Conservation (phyloP, 2,797 vertebrate species). For the Clarias pachynema region DNA sequence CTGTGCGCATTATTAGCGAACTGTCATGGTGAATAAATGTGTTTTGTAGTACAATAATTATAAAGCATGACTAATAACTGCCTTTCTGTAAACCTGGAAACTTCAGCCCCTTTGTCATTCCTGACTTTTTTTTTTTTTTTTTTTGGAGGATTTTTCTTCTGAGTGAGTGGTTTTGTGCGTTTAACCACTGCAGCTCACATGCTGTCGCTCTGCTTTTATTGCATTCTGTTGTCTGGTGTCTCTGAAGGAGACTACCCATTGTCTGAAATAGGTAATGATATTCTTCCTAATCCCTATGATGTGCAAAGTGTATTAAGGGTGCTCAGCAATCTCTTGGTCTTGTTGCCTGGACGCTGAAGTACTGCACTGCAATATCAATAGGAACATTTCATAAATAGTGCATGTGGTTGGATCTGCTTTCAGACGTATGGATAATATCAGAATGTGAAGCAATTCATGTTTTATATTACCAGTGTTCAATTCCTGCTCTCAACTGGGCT, state of each 20-base stretch:
- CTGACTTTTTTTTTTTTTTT: slow-evolving; percentile 2
- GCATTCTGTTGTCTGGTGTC: neutral
- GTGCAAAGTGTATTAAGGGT: slow-evolving; percentile 6
- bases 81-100: neutral
- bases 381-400: slow-evolving; percentile 5
- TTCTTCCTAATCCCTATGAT: neutral
- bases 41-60: neutral
- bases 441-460: neutral
- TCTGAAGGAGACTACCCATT: neutral
- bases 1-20: slow-evolving; percentile 22
- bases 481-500: neutral
- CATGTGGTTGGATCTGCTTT: neutral
- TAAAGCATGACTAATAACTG: slow-evolving; percentile 2
- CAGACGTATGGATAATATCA: neutral
- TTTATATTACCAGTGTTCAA: neutral
- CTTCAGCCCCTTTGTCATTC: neutral
- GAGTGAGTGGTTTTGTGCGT: neutral
- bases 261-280: neutral
- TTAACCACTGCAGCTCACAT: slow-evolving; percentile 3
- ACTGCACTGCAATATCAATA: neutral
- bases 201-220: slow-evolving; percentile 13
- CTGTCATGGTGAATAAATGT: slow-evolving; percentile 20
- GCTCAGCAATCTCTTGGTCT: neutral
- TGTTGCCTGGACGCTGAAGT: neutral
- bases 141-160: neutral